These are phyloP conservation scores for Anagrus nilaparvatae DNA, from an alignment of 1,140 invertebrate genomes.

Conservation along the genomic window DNA sequence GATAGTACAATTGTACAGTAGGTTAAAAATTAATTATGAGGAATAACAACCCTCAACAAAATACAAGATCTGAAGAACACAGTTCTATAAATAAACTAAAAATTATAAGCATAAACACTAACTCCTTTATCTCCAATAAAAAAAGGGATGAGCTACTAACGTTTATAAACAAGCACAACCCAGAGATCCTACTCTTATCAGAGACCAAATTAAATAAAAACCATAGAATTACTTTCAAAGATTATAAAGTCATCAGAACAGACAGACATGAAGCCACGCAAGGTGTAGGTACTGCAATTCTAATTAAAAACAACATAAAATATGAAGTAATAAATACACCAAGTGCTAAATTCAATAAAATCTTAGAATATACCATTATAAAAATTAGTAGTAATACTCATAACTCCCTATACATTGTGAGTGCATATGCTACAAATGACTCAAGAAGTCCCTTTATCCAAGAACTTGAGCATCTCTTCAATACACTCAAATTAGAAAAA, in stretches of 20 bases:
- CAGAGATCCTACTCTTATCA: conserved; percentile 9
- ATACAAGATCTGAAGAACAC: too few species aligned
- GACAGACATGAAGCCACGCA: conserved; percentile 15
- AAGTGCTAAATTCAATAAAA: too few species aligned
- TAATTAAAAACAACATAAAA: conserved; percentile 15
- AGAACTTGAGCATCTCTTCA: neutral
- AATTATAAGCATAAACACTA: conserved; percentile 8
- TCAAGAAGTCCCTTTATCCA: neutral
- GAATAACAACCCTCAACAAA: too few species aligned
- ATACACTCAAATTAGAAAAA: neutral
- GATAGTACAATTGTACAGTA: too few species aligned
- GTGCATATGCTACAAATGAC: conserved; percentile 2
- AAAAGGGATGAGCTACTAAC: conserved; percentile 7
- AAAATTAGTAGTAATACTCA: conserved; percentile 9
- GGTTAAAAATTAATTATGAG: too few species aligned
- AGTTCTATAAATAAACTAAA: neutral
- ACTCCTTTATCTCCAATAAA: conserved; percentile 15
- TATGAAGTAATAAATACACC: conserved; percentile 2
- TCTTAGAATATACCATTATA: conserved; percentile 11
- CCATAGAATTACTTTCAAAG: conserved; percentile 11
- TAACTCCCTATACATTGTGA: conserved; percentile 10
- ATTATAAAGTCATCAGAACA: conserved; percentile 15
- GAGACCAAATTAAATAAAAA: conserved; percentile 18
- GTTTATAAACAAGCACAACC: conserved; percentile 10
- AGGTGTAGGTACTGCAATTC: conserved; percentile 17